Evolutionary conservation across 2,888 invertebrate genomes (phyloP).

Genomic region (Malthinus seriepunctatus): DNA sequence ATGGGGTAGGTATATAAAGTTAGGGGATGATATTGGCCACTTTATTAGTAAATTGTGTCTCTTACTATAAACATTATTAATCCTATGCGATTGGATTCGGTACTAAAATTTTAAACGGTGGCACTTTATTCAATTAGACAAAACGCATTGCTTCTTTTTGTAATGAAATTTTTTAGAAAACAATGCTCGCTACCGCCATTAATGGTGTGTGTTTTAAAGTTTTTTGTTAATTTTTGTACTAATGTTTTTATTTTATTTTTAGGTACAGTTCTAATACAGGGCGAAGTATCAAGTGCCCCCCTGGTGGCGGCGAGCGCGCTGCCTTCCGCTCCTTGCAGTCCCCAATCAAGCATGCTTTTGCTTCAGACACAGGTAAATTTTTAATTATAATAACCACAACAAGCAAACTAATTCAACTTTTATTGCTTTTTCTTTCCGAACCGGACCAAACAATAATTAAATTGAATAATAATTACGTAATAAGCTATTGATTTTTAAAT

Average conservation of each 20-base stretch:
- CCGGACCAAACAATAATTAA: no score
- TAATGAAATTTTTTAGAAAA: conserved; percentile 19
- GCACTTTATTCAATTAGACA: neutral
- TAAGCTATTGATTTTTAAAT: no score
- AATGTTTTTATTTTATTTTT: conserved; percentile 32
- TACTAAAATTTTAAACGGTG: conserved; percentile 10
- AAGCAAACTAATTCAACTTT: no score
- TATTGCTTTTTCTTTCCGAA: no score
- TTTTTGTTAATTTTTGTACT: neutral
- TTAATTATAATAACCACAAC: neutral
- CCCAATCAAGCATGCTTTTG: conserved; percentile 88
- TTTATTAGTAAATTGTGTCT: conserved; percentile 29
- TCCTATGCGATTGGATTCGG: conserved; percentile 25
- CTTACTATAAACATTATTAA: conserved; percentile 12
- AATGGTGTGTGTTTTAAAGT: conserved; percentile 27
- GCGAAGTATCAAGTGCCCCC: conserved; percentile 52
- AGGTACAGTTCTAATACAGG: conserved; percentile 54
- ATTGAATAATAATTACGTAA: no score
- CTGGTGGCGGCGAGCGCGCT: conserved; percentile 59
- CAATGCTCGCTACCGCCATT: conserved; percentile 32
- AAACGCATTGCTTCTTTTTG: neutral
- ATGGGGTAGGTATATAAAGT: conserved; percentile 27
- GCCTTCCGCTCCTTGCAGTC: conserved; percentile 65
- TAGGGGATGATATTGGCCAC: conserved; percentile 21
- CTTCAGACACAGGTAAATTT: conserved; percentile 84